Percentiles rank a stretch among this genome's conserved stretches.
Conservation (phyloP, 2,797 vertebrate genomes). For the Hoplostethus mediterraneus region DNA sequence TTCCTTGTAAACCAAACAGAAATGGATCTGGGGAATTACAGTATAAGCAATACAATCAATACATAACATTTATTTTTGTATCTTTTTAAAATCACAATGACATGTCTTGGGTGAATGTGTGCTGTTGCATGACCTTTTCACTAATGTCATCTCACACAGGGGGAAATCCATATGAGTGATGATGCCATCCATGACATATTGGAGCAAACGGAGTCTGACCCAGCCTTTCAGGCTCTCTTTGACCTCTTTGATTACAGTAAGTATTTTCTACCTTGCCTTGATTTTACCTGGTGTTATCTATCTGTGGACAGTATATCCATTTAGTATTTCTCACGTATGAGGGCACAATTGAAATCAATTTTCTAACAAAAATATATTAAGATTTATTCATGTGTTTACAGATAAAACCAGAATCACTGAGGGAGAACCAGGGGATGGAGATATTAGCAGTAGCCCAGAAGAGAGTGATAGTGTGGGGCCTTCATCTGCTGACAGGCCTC, state of each 20-base stretch:
- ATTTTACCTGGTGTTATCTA: not conserved
- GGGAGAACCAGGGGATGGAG: constrained; percentile 76
- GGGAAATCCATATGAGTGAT: constrained; percentile 98
- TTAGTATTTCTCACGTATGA: not conserved
- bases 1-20: not conserved
- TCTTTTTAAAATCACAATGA: not conserved
- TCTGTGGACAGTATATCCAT: not conserved
- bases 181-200: constrained; percentile 98
- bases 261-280: constrained; percentile 36
- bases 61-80: not conserved
- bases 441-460: constrained; percentile 75
- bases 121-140: not conserved
- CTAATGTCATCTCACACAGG: constrained; percentile 77
- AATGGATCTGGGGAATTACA: too few relatives aligned
- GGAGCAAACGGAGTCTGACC: constrained; percentile 96
- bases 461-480: constrained; percentile 78
- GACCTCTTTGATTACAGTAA: constrained; percentile 97
- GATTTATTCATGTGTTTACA: constrained; percentile 65
- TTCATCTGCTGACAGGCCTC: constrained; percentile 69
- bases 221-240: constrained; percentile 98
- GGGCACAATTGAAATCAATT: not conserved
- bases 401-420: constrained; percentile 89
- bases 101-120: not conserved
- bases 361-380: not conserved
- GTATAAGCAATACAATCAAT: too few relatives aligned